phyloP scores from a whole-genome alignment of 1,140 invertebrate species.

The Zaprionus tsacasi region DNA sequence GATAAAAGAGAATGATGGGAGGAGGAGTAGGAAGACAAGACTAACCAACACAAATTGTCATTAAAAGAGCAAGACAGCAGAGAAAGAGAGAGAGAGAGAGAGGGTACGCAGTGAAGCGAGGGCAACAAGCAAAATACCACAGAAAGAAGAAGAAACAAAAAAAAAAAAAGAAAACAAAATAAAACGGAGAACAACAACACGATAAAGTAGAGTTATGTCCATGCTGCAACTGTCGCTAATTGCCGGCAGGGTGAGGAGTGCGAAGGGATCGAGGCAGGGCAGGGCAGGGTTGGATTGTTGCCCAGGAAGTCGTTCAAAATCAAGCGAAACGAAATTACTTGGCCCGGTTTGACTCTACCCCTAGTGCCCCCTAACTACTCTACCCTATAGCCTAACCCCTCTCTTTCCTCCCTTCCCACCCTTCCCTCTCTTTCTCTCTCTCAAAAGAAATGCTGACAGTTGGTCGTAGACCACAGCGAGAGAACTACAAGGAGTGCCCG shows the following conservation, averaged over 20 bases:
- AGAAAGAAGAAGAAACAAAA: conserved; percentile 12
- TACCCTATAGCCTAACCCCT: too few species aligned
- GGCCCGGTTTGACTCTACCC: conserved; percentile 30
- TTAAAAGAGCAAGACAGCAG: conserved; percentile 42
- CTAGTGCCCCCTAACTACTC: background rate
- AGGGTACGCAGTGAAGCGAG: conserved; percentile 51
- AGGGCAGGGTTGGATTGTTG: conserved; percentile 41
- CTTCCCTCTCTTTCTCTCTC: background rate
- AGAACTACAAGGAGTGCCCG: conserved; percentile 15
- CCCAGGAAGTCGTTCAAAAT: conserved; percentile 78
- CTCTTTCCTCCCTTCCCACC: too few species aligned
- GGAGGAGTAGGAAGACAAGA: conserved; percentile 7
- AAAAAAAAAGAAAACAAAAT: conserved; percentile 1
- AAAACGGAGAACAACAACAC: conserved; percentile 13
- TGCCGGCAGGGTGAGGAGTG: conserved; percentile 54
- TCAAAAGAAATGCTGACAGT: conserved; percentile 48
- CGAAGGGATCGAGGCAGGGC: conserved; percentile 17
- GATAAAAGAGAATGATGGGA: conserved; percentile 30
- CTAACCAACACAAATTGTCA: conserved; percentile 63
- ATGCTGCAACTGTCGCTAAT: conserved; percentile 79
- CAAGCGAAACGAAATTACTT: conserved; percentile 79
- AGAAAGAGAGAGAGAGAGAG: background rate
- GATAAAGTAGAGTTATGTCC: conserved; percentile 48
- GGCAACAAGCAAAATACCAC: conserved; percentile 56
- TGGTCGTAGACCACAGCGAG: conserved; percentile 60